Evolutionary conservation across 2,797 vertebrate species (phyloP).

Genomic region (Ceryle rudis): DNA sequence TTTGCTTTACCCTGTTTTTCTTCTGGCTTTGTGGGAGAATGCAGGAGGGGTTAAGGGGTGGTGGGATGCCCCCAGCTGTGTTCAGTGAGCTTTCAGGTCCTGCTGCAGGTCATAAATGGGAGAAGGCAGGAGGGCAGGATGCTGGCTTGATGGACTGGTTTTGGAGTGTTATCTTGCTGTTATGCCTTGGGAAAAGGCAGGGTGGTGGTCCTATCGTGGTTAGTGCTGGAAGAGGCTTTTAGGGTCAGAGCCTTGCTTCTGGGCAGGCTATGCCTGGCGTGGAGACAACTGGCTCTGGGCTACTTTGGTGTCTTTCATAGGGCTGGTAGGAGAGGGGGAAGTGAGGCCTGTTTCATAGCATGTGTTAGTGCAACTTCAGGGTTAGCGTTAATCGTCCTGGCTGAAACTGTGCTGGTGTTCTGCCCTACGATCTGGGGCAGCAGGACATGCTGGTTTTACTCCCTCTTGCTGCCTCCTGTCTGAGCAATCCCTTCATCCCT

Average conservation of each 20-base stretch:
- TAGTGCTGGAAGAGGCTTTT: neutral
- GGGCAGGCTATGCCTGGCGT: neutral
- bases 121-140: neutral
- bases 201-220: rapidly evolving
- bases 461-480: neutral
- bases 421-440: neutral
- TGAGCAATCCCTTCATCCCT: neutral
- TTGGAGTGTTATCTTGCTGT: neutral
- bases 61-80: neutral
- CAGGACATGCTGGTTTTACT: neutral
- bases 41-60: neutral
- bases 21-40: neutral
- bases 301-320: neutral
- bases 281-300: neutral
- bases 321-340: neutral
- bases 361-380: neutral
- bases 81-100: neutral
- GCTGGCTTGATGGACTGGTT: neutral
- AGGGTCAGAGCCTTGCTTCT: neutral
- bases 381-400: neutral
- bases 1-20: neutral
- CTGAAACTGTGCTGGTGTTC: neutral
- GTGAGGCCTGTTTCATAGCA: neutral
- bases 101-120: neutral
- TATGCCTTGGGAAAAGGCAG: neutral